Evolutionary conservation across 2,888 invertebrate genomes (phyloP), one percentile per base, ranked within the genome.

Genomic region (Eupithecia pulchellata): DNA sequence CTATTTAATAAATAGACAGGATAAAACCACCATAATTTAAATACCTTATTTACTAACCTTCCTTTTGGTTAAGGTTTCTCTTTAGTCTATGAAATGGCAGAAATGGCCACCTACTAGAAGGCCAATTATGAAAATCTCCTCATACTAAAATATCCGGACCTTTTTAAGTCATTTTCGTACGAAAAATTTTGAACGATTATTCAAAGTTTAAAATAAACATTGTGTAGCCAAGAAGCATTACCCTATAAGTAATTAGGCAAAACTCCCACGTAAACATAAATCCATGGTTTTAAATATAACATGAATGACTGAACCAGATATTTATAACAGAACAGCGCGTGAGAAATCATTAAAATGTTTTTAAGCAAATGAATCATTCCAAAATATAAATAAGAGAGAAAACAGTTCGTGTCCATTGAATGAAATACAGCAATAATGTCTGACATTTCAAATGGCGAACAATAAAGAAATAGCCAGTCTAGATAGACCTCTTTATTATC

Each of bases 401-500:
- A 68, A 64, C n/a, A 20, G 20, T 25, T 52, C 47, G 36, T 55
- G 60, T n/a, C 34, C 34, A 20, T 36, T 14, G 61, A 34, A 64
- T 39, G 64, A 34, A 77, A 75, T 66, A 73, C 67, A 70, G 69
- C 71, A 64, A 63, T 67, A 73, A 73, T 71, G 72, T 76, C 76
- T 75, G 73, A 77, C 76, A 74, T 71, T 73, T 75, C 55, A 77
- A 77, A 76, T 75, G 69, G 66, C 71, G 65, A 34, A 72, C 71
- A 71, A 79, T 79, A 78, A 74, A 75, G 63, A 60, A 60, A 36
- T 34, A 63, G n/a, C 82, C 79, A 81, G 65, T 61, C 25, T 55
- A 72, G 27, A 17, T 32, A 52, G 75, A 79, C 72, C 74, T 74
- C 66, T 64, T 34, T 29, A 27, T 11, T 58, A 58, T 17, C 57